These are phyloP conservation scores for Lasioglossum baleicum DNA, from an alignment of 1,140 invertebrate genomes.

Conservation along the genomic window DNA sequence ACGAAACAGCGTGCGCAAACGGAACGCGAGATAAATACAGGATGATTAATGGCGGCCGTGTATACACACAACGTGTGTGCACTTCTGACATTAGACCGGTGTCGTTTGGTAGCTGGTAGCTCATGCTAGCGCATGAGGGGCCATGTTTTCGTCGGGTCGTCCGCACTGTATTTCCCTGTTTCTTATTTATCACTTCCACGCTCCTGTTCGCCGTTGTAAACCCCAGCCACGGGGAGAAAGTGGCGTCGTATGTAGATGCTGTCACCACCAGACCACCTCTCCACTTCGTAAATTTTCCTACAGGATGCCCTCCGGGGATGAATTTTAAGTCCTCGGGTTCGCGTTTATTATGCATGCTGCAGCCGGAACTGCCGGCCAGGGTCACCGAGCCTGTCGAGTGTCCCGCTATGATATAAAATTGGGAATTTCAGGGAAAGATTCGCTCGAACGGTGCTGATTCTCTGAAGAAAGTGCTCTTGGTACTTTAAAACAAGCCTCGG, in stretches of 20 bases:
- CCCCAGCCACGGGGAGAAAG: too few species aligned
- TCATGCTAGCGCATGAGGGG: not conserved
- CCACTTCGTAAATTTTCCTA: not conserved
- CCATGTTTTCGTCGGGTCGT: constrained; percentile 1
- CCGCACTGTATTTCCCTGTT: not conserved
- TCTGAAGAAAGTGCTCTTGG: too few species aligned
- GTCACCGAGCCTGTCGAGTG: too few species aligned
- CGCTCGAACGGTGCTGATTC: too few species aligned
- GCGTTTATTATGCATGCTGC: not conserved
- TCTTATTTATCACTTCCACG: not conserved
- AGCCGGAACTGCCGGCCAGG: not conserved
- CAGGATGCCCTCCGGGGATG: not conserved
- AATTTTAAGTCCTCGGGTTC: not conserved
- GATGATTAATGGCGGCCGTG: constrained; percentile 4
- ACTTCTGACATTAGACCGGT: not conserved
- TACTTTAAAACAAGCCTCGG: too few species aligned
- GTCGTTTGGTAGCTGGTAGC: not conserved
- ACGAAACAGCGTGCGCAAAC: constrained; percentile 5
- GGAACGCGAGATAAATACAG: constrained; percentile 8
- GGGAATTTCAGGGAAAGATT: too few species aligned
- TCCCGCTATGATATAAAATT: too few species aligned
- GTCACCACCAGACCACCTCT: not conserved
- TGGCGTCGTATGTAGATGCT: too few species aligned
- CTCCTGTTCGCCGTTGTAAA: too few species aligned
- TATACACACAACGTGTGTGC: not conserved